Conservation (phyloP, 2,888 invertebrate species). For the Girardia tigrina region DNA sequence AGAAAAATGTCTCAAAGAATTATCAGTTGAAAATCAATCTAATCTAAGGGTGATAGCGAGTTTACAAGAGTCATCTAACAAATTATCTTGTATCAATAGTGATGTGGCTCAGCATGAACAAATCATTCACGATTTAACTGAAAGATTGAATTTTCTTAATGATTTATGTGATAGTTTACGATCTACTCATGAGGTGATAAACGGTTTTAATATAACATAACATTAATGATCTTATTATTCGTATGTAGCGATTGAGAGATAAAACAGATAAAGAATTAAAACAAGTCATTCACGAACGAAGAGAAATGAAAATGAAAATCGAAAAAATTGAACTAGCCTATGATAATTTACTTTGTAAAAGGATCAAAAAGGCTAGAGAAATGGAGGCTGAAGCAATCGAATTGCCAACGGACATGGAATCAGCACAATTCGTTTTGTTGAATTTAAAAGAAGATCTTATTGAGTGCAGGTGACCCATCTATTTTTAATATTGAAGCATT, state of each 20-base stretch:
- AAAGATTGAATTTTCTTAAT: not conserved
- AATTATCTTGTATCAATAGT: not conserved
- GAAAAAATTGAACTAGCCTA: slow-evolving; percentile 2
- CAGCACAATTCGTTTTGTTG: slow-evolving; percentile 11
- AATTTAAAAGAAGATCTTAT: not conserved
- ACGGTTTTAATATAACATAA: no score
- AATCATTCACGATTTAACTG: not conserved
- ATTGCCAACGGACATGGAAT: not conserved
- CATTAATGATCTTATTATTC: not conserved
- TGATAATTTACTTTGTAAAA: slow-evolving; percentile 11
- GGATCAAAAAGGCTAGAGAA: slow-evolving; percentile 4
- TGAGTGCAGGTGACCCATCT: not conserved
- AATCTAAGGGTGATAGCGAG: not conserved
- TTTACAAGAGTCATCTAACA: not conserved
- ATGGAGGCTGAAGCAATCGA: slow-evolving; percentile 2
- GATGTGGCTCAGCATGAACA: not conserved
- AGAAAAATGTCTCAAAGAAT: not conserved
- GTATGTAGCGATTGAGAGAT: not conserved
- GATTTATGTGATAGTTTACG: not conserved
- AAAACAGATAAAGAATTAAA: not conserved
- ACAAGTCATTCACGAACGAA: not conserved
- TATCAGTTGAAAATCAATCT: not conserved
- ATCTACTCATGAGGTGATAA: not conserved
- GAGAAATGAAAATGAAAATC: not conserved
- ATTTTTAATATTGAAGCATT: no score